Percentiles rank a stretch among this genome's conserved stretches.
phyloP scores from a whole-genome alignment of 2,113 vertebrate genomes.

The Micronisus gabar region DNA sequence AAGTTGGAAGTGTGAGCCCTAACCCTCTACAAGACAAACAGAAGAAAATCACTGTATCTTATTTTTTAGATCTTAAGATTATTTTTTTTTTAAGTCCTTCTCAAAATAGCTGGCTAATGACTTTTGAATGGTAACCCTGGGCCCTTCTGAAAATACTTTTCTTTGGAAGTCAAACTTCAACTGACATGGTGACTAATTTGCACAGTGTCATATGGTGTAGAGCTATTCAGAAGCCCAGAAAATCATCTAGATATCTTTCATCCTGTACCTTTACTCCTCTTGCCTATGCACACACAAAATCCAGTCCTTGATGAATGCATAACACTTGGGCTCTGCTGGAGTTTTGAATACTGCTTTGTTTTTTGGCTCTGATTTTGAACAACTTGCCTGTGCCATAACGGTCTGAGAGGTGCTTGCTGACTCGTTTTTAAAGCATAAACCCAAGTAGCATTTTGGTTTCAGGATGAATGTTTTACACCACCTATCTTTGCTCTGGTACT shows the following conservation, averaged over 20 bases:
- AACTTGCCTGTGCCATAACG: accelerated
- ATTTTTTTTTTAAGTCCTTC: neutral
- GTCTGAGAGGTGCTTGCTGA: neutral
- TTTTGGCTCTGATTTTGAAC: neutral
- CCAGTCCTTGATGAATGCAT: neutral
- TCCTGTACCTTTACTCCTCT: neutral
- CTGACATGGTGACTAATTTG: neutral
- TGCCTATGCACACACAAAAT: neutral
- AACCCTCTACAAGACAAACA: neutral
- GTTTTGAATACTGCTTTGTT: neutral
- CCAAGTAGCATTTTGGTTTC: neutral
- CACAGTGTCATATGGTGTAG: neutral
- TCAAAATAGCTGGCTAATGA: neutral
- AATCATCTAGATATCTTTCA: neutral
- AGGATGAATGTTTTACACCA: neutral
- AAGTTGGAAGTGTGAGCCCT: neutral
- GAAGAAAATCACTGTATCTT: neutral
- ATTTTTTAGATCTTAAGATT: neutral
- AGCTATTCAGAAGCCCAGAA: neutral
- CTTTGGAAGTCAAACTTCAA: neutral
- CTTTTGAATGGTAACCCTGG: neutral
- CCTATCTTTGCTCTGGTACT: neutral
- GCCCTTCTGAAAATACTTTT: neutral
- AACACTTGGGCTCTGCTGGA: neutral
- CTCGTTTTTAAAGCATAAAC: neutral